phyloP scores from a whole-genome alignment of 2,888 invertebrate species.

The Drymonia ruficornis region DNA sequence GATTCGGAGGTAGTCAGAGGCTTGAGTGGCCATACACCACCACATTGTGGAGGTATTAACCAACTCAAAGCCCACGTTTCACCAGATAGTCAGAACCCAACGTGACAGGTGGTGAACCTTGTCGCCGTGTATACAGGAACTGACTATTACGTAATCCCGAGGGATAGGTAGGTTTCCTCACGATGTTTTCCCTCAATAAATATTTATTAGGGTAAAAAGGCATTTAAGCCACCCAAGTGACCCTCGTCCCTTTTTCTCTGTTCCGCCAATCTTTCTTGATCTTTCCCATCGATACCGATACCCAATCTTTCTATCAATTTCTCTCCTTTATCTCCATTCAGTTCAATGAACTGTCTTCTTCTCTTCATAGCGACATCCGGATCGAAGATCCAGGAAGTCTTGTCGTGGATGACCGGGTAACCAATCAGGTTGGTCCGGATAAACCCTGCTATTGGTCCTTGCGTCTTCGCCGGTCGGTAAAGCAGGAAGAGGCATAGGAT shows the following conservation, averaged over 20 bases:
- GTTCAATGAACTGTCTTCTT: conserved; percentile 84
- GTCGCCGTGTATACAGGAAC: no score
- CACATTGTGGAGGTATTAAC: no score
- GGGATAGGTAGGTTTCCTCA: no score
- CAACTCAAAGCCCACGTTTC: no score
- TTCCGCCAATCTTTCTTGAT: conserved; percentile 76
- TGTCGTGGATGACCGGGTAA: conserved; percentile 84
- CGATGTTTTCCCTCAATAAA: no score
- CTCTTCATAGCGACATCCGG: conserved; percentile 86
- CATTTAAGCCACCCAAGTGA: conserved; percentile 82
- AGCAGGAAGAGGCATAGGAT: conserved; percentile 49
- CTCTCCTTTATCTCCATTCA: conserved; percentile 87
- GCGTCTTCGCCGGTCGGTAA: conserved; percentile 41
- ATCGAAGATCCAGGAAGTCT: conserved; percentile 86
- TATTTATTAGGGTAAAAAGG: conserved; percentile 60
- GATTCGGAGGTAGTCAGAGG: no score
- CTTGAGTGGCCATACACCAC: no score
- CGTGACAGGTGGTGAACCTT: no score
- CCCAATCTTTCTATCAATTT: conserved; percentile 87
- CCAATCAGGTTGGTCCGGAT: conserved; percentile 85
- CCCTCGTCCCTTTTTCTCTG: conserved; percentile 84
- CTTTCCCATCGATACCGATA: conserved; percentile 86
- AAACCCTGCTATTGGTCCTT: conserved; percentile 63
- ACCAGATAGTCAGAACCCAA: no score
- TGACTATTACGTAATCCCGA: no score